Conservation (phyloP, 2,888 invertebrate species). For the Xestobium rufovillosum region DNA sequence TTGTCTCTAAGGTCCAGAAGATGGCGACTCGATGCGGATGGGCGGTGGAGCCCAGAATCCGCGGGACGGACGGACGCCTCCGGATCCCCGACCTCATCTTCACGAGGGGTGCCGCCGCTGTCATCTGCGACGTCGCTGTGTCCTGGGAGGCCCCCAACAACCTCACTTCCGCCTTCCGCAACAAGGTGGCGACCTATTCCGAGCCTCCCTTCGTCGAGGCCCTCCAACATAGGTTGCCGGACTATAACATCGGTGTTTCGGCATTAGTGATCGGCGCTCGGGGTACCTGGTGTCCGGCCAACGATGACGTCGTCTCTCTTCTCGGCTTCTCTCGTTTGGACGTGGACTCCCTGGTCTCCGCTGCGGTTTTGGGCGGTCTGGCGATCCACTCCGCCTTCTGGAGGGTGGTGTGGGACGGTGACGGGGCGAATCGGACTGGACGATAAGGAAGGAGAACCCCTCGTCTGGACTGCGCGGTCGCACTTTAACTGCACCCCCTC, state of each 20-base stretch:
- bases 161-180: constrained; percentile 9
- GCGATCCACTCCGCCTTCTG: too few species aligned
- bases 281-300: constrained; percentile 11
- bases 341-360: too few species aligned
- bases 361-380: too few species aligned
- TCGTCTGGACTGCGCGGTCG: too few species aligned
- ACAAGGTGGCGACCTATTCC: constrained; percentile 15
- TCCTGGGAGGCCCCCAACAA: constrained; percentile 18
- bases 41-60: constrained; percentile 11
- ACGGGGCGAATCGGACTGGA: too few species aligned
- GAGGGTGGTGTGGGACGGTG: too few species aligned
- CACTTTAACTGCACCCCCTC: too few species aligned
- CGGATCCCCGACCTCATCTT: constrained; percentile 16
- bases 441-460: too few species aligned
- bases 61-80: constrained; percentile 12
- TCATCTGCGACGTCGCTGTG: constrained; percentile 13
- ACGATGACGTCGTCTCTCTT: background rate
- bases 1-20: constrained; percentile 3
- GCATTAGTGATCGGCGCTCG: constrained; percentile 15
- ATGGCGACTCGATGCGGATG: constrained; percentile 11
- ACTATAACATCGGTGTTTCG: background rate
- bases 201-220: constrained; percentile 5
- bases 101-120: constrained; percentile 3
- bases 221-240: constrained; percentile 2
- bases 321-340: too few species aligned